Percentiles rank a stretch among this genome's conserved stretches.
These are phyloP conservation scores for Lophura swinhoii DNA, from an alignment of 2,797 vertebrate genomes.

Conservation along the genomic window DNA sequence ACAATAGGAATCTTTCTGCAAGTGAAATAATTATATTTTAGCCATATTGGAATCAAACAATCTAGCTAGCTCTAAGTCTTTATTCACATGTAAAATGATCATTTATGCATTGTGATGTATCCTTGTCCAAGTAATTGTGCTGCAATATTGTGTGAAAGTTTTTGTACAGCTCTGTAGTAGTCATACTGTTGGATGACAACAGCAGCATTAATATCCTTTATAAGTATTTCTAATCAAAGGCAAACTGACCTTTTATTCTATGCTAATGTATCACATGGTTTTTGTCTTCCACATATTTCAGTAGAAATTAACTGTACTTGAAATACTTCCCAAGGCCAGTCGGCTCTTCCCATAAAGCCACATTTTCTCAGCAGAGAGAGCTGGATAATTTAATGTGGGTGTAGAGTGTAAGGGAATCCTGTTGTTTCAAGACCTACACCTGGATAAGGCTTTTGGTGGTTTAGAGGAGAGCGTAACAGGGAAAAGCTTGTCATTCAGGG, in stretches of 20 bases:
- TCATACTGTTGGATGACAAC: not conserved
- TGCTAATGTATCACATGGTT: not conserved
- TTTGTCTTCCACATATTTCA: not conserved
- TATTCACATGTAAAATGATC: constrained; percentile 45
- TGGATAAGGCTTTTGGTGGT: not conserved
- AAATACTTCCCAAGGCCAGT: not conserved
- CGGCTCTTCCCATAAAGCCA: not conserved
- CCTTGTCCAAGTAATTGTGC: constrained; percentile 36
- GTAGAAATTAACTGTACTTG: not conserved
- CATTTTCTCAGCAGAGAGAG: not conserved
- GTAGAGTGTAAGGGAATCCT: not conserved
- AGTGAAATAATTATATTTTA: constrained; percentile 48
- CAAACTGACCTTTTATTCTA: not conserved
- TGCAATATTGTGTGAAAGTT: constrained; percentile 27
- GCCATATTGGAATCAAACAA: not conserved
- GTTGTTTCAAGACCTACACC: not conserved
- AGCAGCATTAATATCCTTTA: not conserved
- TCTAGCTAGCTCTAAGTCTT: constrained; percentile 12
- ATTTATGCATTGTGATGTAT: constrained; percentile 23
- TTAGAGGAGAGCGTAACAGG: accelerated
- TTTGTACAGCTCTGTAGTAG: constrained; percentile 20
- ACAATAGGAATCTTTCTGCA: constrained; percentile 33
- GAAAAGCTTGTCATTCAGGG: not conserved
- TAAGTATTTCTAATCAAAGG: constrained; percentile 7
- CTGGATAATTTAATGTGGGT: not conserved